Evolutionary conservation across 2,113 vertebrate species (phyloP).

Genomic region (Tachycineta bicolor): DNA sequence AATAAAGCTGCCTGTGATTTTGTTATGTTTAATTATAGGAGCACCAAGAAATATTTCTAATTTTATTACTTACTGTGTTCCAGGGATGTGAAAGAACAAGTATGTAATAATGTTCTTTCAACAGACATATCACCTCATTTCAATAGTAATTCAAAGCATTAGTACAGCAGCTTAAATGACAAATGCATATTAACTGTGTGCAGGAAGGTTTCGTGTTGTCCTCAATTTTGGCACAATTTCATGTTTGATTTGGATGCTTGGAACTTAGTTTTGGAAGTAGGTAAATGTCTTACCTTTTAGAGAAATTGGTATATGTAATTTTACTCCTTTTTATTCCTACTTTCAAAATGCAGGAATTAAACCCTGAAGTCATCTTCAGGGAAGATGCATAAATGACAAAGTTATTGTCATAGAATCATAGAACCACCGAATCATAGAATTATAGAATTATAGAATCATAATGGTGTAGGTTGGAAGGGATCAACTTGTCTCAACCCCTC

Average conservation of each 20-base stretch:
- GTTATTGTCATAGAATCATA: neutral
- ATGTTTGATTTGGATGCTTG: neutral
- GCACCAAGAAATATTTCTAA: neutral
- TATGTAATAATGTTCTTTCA: neutral
- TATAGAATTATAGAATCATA: neutral
- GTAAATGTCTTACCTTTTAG: neutral
- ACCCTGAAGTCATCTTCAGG: neutral
- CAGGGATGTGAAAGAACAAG: neutral
- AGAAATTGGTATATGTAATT: neutral
- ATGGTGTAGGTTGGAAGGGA: too few relatives aligned
- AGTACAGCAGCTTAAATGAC: neutral
- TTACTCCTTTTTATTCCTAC: neutral
- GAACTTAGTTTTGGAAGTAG: neutral
- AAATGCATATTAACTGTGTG: neutral
- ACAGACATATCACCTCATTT: neutral
- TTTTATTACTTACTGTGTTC: neutral
- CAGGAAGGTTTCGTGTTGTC: neutral
- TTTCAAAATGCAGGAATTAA: slow-evolving; percentile 9
- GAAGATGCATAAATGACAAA: neutral
- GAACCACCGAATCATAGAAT: too few relatives aligned
- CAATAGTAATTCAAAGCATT: neutral
- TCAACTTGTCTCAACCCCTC: neutral
- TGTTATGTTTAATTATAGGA: neutral
- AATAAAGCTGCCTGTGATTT: neutral
- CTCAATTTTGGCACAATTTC: neutral